Evolutionary conservation across 35 echinoderm and acorn worm genomes (phyloP), one percentile per base, ranked within the genome.

Genomic region (Acanthaster planci): DNA sequence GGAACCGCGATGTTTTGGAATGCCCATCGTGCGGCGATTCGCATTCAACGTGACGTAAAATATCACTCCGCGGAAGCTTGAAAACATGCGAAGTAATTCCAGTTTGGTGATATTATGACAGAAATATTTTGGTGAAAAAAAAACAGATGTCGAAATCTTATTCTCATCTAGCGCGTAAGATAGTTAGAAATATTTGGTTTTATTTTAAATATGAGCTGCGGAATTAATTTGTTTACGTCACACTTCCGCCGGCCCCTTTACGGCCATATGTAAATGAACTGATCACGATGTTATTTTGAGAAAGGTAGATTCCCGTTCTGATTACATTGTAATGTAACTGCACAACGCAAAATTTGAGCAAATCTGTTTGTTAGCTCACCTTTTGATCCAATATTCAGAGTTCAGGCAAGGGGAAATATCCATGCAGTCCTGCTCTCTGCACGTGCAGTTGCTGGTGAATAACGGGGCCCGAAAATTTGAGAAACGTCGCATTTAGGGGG

Each of bases 271-370:
- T 30, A 31, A 72, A 72, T 72, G 64, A 72, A 72, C 64, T 31
- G 64, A 72, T 72, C 64, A 72, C 64, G 64, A 72, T 72, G 64
- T 72, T 72, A 72, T 72, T 72, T 72, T 72, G 64, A 72, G 64
- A 72, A 72, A 72, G 64, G 64, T 72, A 72, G 64, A 72, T 72
- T 72, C 64, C 64, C 64, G 34, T 72, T 72, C 5, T 72, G 64
- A 72, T 72, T 72, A 34, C 64, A 72, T 59, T 59, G 27, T 26
- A 59, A 72, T 31, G 23, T 34, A 29, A 34, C 34, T 29, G 60
- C 60, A 72, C 34, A 34, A 72, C 26, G 30, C 8, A 23, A 9
- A 72, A 31, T 72, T 29, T 29, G 21, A n/a, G 23, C 23, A 26
- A 72, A 72, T 10, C 30, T 29, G 14, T 31, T 34, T 72, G 14